A percentile compares a stretch with the other conserved stretches of the same genome.
These are phyloP conservation scores for Gonioctena quinquepunctata DNA, from an alignment of 1,140 invertebrate species.

Conservation along the genomic window DNA sequence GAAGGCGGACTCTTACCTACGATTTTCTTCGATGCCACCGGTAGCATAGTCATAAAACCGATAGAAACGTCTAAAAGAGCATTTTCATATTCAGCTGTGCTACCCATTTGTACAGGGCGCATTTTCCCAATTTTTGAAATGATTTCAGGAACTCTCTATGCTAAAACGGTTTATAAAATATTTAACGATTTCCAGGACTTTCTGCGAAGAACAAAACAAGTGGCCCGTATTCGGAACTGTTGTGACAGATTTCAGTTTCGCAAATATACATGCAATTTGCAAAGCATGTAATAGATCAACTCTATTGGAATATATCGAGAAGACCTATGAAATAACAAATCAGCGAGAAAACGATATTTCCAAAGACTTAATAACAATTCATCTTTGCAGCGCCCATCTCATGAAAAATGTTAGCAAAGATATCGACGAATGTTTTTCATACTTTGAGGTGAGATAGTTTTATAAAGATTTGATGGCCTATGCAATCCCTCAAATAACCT, in stretches of 20 bases:
- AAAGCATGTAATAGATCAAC: conserved; percentile 14
- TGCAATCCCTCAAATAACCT: neutral
- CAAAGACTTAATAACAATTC: neutral
- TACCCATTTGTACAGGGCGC: neutral
- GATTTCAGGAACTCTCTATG: neutral
- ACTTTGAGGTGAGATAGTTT: neutral
- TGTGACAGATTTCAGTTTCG: conserved; percentile 17
- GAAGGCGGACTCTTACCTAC: too few relatives aligned
- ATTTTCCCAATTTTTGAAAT: conserved; percentile 14
- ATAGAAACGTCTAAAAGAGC: too few relatives aligned
- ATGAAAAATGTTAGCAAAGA: conserved; percentile 20
- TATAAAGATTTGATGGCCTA: conserved; percentile 8
- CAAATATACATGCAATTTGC: conserved; percentile 21
- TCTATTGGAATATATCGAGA: conserved; percentile 9
- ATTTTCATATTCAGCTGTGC: neutral
- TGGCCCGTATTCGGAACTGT: conserved; percentile 11
- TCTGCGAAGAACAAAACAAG: conserved; percentile 8
- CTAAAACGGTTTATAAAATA: conserved; percentile 8
- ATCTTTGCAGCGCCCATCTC: conserved; percentile 21
- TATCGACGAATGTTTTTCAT: neutral
- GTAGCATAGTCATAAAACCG: too few relatives aligned
- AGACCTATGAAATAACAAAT: neutral
- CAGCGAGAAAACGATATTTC: neutral
- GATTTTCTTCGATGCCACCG: too few relatives aligned
- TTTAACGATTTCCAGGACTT: conserved; percentile 13